Conservation (phyloP, 2,113 vertebrate species). For the Desmodus rotundus region DNA sequence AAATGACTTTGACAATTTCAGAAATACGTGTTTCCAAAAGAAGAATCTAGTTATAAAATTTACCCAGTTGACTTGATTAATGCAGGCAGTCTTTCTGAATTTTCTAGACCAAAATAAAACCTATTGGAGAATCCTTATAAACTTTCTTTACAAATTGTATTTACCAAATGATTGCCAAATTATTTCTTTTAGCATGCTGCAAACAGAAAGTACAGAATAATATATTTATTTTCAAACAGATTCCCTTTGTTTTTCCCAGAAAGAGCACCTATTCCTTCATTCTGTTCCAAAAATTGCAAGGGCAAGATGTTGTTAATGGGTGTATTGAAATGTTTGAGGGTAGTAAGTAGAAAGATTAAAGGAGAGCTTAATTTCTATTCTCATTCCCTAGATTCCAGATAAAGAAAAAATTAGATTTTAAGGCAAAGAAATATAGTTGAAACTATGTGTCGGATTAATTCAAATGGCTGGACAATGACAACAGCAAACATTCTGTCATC, state of each 20-base stretch:
- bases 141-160: neutral
- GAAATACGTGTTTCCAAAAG: neutral
- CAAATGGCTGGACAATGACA: slow-evolving; percentile 49
- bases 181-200: neutral
- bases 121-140: neutral
- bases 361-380: neutral
- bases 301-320: neutral
- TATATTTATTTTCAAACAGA: neutral
- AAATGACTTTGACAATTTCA: neutral
- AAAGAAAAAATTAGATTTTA: neutral
- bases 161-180: neutral
- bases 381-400: neutral
- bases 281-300: neutral
- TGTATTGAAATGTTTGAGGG: neutral
- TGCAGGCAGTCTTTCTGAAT: neutral
- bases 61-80: neutral
- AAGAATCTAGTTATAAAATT: neutral
- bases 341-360: neutral
- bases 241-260: neutral
- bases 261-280: neutral
- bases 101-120: neutral
- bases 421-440: neutral
- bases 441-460: neutral
- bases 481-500: neutral
- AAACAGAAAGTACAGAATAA: neutral